Evolutionary conservation across 1,140 invertebrate species (phyloP), one percentile per base, ranked within the genome.

Genomic region (Zeugodacus cucurbitae): DNA sequence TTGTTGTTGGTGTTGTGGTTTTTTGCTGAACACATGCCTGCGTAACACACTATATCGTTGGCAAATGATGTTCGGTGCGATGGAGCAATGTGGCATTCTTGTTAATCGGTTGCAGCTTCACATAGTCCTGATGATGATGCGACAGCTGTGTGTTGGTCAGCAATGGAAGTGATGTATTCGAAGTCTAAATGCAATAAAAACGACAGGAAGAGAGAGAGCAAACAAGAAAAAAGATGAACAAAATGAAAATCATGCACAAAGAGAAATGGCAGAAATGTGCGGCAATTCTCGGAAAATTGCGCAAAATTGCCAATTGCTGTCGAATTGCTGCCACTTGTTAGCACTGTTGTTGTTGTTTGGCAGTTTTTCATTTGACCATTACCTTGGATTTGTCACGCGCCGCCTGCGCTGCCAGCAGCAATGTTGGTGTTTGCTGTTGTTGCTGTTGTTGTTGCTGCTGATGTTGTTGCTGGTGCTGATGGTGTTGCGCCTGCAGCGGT

Each of bases 311-410:
- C 44, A 82, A 17, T 37, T 78, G 74, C 32, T 44, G n/a, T 29
- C 0, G 7, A 14, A 29, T 29, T 67, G 64, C 64, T 62, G 59
- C 26, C 14, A 54, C 59, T 62, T 62, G 11, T 32, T 67, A 29
- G 11, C 14, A 3, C n/a, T 64, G 29, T 34, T 67, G 62, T 29
- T 67, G 62, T 17, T 67, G 6, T 29, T 62, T 3, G 3, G 7
- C 1, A 62, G 58, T 26, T 26, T 62, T n/a, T 62, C 34, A 20
- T 37, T 85, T 32, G 57, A 14, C 34, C 3, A 34, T 88, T 57
- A 93, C 92, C 92, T 93, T 93, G 89, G 92, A 93, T 93, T 93
- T 93, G 89, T 93, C 92, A 89, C 92, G 90, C 37, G 90, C 88
- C 41, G 91, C 67, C 87, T 54, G 41, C 34, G 41, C 54, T 89